Base-by-base conservation (phyloP, 2,888 invertebrate genomes). In the Thera obeliscata region DNA sequence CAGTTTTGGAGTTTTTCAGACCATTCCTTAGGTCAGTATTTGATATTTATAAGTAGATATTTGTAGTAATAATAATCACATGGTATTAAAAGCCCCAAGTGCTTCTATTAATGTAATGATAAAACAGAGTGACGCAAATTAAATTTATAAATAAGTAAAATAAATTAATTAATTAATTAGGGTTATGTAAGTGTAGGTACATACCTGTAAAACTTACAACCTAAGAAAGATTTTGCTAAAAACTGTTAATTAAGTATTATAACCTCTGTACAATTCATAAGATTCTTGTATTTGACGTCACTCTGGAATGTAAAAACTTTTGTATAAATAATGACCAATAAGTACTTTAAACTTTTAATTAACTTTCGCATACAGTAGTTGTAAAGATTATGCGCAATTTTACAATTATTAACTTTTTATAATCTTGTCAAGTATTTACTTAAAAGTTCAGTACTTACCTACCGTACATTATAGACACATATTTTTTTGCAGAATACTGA, bases 1-100 rank as follows among this genome's bases (percentile, higher is more conserved):
- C 81, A 85, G 81, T 62, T 80, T 80, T 69, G 79, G 87, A 86
- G 84, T 86, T 88, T 86, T 87, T 82, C 84, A 61, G 69, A 69
- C 69, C 69, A 57, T 22, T 69, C 66, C 56, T 66, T 48, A 58
- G 87, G 83, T 82, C 84, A 79, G 82, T 63, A 62, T 63, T 60
- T 43, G 5, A 22, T 58, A 49, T 64, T 12, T 64, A 46, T 55
- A 55, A 43, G 33, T 69, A 64, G 62, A 35, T 35, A 60, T 46
- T 41, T 12, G 43, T 56, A 62, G 36, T 60, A 33, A 72, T 78
- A 70, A 81, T 79, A 49, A 73, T 78, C 68, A 80, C 75, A 81
- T 77, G 68, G 78, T 73, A 82, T 75, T 71, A 73, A 72, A 69
- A 59, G 83, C 82, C 83, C 81, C 82, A 82, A 81, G 83, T 81